phyloP scores from a whole-genome alignment of 2,888 invertebrate genomes.

The Sarcophaga rosellei region DNA sequence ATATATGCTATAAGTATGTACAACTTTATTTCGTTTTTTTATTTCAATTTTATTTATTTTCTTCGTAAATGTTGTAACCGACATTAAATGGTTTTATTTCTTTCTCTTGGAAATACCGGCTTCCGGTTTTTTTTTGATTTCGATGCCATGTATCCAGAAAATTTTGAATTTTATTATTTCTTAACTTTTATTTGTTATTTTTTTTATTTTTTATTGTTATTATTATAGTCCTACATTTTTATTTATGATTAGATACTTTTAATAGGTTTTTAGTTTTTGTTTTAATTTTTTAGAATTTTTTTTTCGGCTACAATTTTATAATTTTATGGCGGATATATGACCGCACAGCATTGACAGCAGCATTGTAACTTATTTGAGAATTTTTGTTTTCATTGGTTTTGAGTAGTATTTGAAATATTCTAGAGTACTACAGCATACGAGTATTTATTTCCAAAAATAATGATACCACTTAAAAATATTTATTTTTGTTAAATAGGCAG shows the following conservation, averaged over 20 bases:
- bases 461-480: too few species aligned
- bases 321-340: conserved; percentile 3
- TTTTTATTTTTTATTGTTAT: background rate
- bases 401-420: too few species aligned
- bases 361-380: background rate
- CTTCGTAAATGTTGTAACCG: conserved; percentile 19
- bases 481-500: too few species aligned
- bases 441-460: too few species aligned
- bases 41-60: conserved; percentile 17
- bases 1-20: background rate
- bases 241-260: conserved; percentile 10
- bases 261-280: background rate
- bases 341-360: too few species aligned
- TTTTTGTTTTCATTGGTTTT: background rate
- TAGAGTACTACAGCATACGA: too few species aligned
- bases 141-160: background rate
- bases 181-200: background rate
- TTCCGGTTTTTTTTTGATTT: conserved; percentile 1
- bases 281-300: background rate
- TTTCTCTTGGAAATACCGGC: background rate
- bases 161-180: background rate
- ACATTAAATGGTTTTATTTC: conserved; percentile 20
- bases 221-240: background rate
- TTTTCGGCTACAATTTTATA: conserved; percentile 17
- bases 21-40: background rate